Evolutionary conservation across 2,888 invertebrate species (phyloP), one percentile per base, ranked within the genome.

Genomic region (Lepetodrilus schrolli): DNA sequence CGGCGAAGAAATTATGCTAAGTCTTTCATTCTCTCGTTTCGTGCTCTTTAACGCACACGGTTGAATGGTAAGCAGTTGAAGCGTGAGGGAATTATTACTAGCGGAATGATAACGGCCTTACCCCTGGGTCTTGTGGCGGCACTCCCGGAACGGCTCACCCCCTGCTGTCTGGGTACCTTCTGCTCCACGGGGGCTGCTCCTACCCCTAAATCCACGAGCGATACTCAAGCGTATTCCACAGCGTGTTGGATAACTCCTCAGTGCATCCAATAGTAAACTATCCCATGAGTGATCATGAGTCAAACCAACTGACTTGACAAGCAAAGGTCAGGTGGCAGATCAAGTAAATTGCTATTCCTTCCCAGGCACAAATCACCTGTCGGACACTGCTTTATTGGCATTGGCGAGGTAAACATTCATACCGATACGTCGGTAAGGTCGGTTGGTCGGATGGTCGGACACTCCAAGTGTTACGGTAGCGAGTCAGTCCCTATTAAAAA

Each of bases 21-120:
- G 66, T 65, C 70, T 74, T 70, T 74, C 70, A 74, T 70, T 70
- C 70, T 74, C 74, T 70, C 65, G 70, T 74, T 74, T 74, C 74
- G 70, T 49, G 69, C 69, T 65, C 70, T 66, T 70, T 66, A 70
- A 74, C 43, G 70, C 70, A 66, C 70, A 65, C 20, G 17, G 49
- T 26, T 72, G 72, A 72, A 72, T 66, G 72, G 66, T 23, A 66
- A 38, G 48, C 30, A 72, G 66, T 66, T 72, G 48, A 48, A 21
- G 72, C 72, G 72, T 66, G 48, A 7, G 65, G 34, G 21, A 48
- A 66, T 58, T 58, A 30, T 26, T 26, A 58, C 26, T 58, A 58
- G 26, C 26, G 30, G 7, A 58, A 58, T 26, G 58, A 58, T 58
- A 58, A 58, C 58, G 34, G n/a, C 58, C n/a, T 58, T 30, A 26